These are phyloP conservation scores for Myoxocephalus aenaeus DNA, from an alignment of 2,797 vertebrate genomes.

Conservation along the genomic window DNA sequence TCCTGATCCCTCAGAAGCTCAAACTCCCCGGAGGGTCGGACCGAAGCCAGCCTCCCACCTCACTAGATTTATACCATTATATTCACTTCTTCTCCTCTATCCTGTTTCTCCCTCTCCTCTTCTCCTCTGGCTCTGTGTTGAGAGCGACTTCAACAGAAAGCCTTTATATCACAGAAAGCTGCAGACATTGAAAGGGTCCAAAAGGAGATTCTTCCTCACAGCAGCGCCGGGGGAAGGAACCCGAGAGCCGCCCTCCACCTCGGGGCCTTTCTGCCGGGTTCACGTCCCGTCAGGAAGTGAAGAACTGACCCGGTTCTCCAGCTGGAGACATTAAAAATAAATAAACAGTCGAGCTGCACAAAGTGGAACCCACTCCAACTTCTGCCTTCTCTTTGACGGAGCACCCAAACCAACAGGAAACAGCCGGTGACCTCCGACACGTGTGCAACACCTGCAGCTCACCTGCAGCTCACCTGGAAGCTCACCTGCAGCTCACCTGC, in stretches of 20 bases:
- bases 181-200: background rate
- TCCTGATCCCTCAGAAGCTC: slow-evolving; percentile 68
- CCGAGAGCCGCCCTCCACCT: too few species aligned
- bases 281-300: too few species aligned
- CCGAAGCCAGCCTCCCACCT: slow-evolving; percentile 34
- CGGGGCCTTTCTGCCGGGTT: too few species aligned
- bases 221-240: too few species aligned
- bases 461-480: too few species aligned
- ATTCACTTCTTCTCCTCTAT: background rate
- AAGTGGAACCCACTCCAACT: background rate
- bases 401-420: background rate
- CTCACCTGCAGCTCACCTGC: too few species aligned
- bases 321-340: background rate
- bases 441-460: too few species aligned
- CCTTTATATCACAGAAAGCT: background rate
- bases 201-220: too few species aligned
- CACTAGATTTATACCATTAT: slow-evolving; percentile 34
- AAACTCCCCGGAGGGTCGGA: slow-evolving; percentile 56
- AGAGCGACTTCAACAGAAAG: background rate
- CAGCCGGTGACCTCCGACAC: too few species aligned
- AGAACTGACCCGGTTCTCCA: too few species aligned
- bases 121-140: background rate
- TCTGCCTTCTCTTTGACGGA: too few species aligned
- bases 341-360: background rate
- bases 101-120: background rate